Percentiles rank a stretch among this genome's conserved stretches.
These are phyloP conservation scores for Bungarus multicinctus DNA, from an alignment of 2,113 vertebrate species.

Conservation along the genomic window DNA sequence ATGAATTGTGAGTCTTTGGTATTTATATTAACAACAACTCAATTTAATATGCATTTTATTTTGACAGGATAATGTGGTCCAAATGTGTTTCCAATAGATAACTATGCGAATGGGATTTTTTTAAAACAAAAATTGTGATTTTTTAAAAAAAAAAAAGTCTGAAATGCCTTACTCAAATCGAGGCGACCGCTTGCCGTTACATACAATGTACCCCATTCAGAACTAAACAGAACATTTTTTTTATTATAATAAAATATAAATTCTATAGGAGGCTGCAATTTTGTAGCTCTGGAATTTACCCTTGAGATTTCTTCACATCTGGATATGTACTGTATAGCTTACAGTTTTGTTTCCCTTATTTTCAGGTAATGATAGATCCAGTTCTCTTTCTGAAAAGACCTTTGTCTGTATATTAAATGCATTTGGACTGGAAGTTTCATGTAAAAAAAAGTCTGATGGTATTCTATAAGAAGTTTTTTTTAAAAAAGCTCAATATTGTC, in stretches of 20 bases:
- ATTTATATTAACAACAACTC: background rate
- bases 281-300: slow-evolving; percentile 7
- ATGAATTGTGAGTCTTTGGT: background rate
- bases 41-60: background rate
- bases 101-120: background rate
- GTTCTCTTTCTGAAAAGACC: slow-evolving; percentile 2
- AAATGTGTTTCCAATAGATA: background rate
- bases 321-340: slow-evolving; percentile 2
- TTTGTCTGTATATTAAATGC: background rate
- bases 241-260: slow-evolving; percentile 13
- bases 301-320: slow-evolving; percentile 7
- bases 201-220: slow-evolving; percentile 14
- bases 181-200: background rate
- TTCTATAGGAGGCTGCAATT: background rate
- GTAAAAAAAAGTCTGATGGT: background rate
- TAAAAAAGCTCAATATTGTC: background rate
- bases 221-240: background rate
- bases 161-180: background rate
- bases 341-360: background rate
- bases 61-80: background rate
- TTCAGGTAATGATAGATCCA: background rate
- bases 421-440: background rate
- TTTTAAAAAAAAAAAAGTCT: background rate
- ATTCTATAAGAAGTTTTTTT: background rate
- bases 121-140: background rate